Evolutionary conservation across 2,113 vertebrate species (phyloP).

Genomic region (Misgurnus mizolepis): DNA sequence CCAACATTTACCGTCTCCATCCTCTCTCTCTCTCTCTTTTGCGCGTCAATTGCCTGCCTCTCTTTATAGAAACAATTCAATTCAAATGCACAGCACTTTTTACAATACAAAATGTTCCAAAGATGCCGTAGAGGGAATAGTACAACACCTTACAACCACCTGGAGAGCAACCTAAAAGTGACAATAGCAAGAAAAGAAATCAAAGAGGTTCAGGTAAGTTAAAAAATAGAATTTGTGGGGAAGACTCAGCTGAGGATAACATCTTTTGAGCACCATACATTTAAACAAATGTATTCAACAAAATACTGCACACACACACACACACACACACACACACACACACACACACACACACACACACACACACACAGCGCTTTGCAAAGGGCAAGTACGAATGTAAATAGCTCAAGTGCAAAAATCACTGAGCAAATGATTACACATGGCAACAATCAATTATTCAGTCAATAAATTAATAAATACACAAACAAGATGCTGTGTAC

Average conservation of each 20-base stretch:
- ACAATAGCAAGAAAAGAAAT: too few relatives aligned
- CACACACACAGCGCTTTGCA: neutral
- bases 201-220: too few relatives aligned
- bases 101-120: neutral
- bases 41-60: neutral
- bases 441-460: conserved; percentile 21
- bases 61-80: neutral
- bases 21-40: conserved; percentile 22
- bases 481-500: conserved; percentile 5
- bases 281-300: too few relatives aligned
- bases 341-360: neutral
- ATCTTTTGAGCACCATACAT: too few relatives aligned
- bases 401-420: conserved; percentile 1
- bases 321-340: neutral
- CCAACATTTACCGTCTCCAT: conserved; percentile 4
- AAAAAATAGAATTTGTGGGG: too few relatives aligned
- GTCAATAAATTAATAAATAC: conserved; percentile 26
- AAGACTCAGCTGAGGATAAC: too few relatives aligned
- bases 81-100: neutral
- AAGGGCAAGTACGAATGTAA: neutral
- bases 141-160: neutral
- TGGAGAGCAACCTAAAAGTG: too few relatives aligned
- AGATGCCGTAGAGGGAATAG: neutral
- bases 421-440: conserved; percentile 5
- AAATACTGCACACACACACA: too few relatives aligned